These are phyloP conservation scores for Nettapus auritus DNA, from an alignment of 2,113 vertebrate species.

Conservation along the genomic window DNA sequence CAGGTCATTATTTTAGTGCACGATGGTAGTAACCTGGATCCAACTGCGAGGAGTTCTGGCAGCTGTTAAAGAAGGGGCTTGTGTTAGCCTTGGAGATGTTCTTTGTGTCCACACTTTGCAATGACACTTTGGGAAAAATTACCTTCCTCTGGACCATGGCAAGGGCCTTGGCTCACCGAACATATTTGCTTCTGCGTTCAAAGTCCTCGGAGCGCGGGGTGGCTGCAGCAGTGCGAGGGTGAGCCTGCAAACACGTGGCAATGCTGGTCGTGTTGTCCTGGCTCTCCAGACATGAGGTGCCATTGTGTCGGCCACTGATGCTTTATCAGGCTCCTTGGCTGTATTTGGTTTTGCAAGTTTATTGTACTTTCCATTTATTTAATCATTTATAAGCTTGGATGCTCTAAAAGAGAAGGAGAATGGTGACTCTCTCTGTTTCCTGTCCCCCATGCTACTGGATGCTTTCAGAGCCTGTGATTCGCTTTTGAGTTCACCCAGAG, in stretches of 20 bases:
- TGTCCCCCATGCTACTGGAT: not conserved
- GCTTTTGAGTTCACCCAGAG: not conserved
- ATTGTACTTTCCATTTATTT: not conserved
- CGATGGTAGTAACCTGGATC: not conserved
- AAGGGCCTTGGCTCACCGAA: not conserved
- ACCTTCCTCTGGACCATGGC: accelerated
- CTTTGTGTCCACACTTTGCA: accelerated
- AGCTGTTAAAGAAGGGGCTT: not conserved
- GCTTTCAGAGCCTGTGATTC: not conserved
- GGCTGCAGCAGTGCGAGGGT: not conserved
- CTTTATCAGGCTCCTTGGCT: not conserved
- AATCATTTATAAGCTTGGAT: not conserved
- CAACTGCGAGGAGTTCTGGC: not conserved
- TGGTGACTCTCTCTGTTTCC: not conserved
- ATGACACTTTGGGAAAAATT: not conserved
- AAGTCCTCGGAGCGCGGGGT: not conserved
- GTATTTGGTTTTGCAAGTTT: not conserved
- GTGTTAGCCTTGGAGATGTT: not conserved
- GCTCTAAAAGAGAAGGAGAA: not conserved
- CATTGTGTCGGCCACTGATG: accelerated
- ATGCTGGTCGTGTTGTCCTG: accelerated
- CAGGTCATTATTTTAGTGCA: not conserved
- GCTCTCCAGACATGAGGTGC: not conserved
- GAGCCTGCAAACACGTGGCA: accelerated
- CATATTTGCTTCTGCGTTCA: not conserved